Evolutionary conservation across 1,140 invertebrate species (phyloP).

Genomic region (Xylocopa sonorina): DNA sequence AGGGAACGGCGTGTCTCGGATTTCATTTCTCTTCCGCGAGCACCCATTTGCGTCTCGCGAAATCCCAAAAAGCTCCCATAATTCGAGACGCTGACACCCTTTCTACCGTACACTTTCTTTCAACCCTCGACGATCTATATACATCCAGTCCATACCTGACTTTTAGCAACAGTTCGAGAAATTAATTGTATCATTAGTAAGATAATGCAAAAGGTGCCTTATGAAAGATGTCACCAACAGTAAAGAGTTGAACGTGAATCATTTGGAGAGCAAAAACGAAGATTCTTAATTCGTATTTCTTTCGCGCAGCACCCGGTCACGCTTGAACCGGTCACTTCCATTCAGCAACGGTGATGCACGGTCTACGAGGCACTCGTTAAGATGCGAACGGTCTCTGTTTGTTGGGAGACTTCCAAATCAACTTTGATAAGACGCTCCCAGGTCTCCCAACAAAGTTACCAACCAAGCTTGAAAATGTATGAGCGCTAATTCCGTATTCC

Average conservation of each 20-base stretch:
- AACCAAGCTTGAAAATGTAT: constrained; percentile 24
- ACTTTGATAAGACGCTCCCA: constrained; percentile 18
- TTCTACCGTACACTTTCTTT: background rate
- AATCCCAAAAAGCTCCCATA: background rate
- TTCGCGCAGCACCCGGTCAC: background rate
- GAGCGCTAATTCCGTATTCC: constrained; percentile 31
- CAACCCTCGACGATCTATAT: background rate
- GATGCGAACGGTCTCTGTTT: constrained; percentile 18
- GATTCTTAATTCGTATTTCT: background rate
- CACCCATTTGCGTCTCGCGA: no score
- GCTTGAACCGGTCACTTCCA: constrained; percentile 1
- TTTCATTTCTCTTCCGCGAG: background rate
- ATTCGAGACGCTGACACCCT: background rate
- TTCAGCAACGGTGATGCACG: background rate
- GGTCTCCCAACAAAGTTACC: constrained; percentile 13
- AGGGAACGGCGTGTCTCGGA: background rate
- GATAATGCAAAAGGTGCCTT: no score
- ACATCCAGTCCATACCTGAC: no score
- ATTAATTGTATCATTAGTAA: no score
- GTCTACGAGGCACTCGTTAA: constrained; percentile 18
- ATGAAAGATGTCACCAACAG: no score
- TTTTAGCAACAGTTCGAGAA: no score
- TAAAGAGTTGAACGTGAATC: no score
- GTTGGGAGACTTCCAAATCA: constrained; percentile 36
- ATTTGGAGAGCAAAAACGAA: background rate